Evolutionary conservation across 2,888 invertebrate species (phyloP).

Genomic region (Limenitis camilla): DNA sequence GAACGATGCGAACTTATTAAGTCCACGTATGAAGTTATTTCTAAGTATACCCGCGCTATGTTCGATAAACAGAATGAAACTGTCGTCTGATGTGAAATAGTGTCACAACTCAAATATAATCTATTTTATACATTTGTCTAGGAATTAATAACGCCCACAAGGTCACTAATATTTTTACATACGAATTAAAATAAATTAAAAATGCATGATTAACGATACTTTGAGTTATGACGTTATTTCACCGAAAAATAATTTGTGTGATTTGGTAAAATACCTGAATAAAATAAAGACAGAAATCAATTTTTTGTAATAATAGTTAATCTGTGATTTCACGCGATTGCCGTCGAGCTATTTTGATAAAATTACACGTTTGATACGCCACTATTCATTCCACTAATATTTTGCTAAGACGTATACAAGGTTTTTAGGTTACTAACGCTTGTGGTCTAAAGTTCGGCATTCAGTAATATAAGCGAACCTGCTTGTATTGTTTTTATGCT

Average conservation of each 20-base stretch:
- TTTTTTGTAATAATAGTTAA: not conserved
- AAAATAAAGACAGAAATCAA: not conserved
- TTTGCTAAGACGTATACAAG: slow-evolving; percentile 62
- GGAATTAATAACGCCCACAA: not conserved
- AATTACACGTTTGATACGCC: slow-evolving; percentile 48
- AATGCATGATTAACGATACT: no score
- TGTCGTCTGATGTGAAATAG: slow-evolving; percentile 54
- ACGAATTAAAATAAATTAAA: no score
- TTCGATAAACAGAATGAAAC: slow-evolving; percentile 66
- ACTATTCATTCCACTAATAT: slow-evolving; percentile 62
- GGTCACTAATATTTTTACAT: no score
- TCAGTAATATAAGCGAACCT: no score
- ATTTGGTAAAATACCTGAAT: not conserved
- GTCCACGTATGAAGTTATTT: slow-evolving; percentile 62
- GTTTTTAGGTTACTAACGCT: no score
- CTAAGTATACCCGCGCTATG: slow-evolving; percentile 66
- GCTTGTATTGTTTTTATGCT: slow-evolving; percentile 47
- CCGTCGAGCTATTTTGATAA: slow-evolving; percentile 21
- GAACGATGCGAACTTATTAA: slow-evolving; percentile 63
- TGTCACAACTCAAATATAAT: slow-evolving; percentile 23
- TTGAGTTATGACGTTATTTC: no score
- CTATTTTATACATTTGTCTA: not conserved
- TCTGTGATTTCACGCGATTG: slow-evolving; percentile 17
- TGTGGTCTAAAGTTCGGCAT: no score
- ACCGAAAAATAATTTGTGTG: no score